Percentiles rank a stretch among this genome's conserved stretches.
Conservation (phyloP, 2,113 vertebrate genomes). For the Edolisoma coerulescens region DNA sequence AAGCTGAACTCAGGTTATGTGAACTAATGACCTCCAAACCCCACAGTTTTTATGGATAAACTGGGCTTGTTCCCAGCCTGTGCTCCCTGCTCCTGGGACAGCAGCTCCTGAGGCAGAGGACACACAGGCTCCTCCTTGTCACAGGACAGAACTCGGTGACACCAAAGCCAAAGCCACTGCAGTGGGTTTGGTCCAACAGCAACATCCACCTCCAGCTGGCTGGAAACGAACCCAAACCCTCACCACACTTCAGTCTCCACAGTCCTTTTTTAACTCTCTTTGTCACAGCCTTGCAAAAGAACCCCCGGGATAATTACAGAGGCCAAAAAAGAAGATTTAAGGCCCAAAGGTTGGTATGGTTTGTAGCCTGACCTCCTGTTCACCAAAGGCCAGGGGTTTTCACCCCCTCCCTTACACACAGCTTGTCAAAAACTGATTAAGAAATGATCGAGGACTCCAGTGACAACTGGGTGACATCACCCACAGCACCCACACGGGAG, state of each 20-base stretch:
- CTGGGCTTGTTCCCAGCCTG: not conserved
- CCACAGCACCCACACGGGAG: rapidly evolving
- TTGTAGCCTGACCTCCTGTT: too few species aligned
- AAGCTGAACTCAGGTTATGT: not conserved
- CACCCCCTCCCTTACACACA: rapidly evolving
- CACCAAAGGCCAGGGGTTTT: not conserved
- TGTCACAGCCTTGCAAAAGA: not conserved
- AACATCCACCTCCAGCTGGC: not conserved
- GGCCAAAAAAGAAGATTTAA: not conserved
- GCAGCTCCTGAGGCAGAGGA: not conserved
- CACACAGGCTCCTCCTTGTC: not conserved
- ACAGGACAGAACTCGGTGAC: rapidly evolving
- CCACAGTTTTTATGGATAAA: not conserved
- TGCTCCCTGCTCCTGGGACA: not conserved
- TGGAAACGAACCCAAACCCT: not conserved
- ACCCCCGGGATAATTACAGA: rapidly evolving
- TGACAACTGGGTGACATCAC: rapidly evolving
- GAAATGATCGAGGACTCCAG: not conserved
- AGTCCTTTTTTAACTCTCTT: not conserved
- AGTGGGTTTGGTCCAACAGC: not conserved
- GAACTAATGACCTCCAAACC: not conserved
- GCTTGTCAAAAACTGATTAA: not conserved
- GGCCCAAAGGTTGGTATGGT: not conserved
- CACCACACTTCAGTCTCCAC: rapidly evolving
- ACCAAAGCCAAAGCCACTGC: not conserved